Evolutionary conservation across 2,888 invertebrate species (phyloP).

Genomic region (Mythimna pallens): DNA sequence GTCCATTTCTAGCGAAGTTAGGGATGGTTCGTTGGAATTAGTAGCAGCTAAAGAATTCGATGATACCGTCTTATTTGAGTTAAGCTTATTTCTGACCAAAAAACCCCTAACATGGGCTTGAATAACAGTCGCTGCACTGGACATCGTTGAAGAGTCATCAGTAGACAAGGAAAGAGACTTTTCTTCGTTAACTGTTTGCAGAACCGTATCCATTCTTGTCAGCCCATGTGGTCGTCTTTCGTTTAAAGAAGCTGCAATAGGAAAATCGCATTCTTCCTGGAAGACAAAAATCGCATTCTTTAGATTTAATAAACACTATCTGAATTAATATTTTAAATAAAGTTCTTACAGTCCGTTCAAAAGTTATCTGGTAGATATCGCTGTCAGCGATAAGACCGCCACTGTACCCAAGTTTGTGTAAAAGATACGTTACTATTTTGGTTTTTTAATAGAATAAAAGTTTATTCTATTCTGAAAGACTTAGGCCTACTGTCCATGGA

Average conservation of each 20-base stretch:
- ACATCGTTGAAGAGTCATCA: constrained; percentile 88
- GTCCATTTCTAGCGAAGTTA: constrained; percentile 79
- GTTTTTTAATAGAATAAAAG: neutral
- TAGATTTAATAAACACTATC: neutral
- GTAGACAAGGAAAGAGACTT: constrained; percentile 87
- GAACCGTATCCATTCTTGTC: constrained; percentile 85
- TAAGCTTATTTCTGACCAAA: constrained; percentile 90
- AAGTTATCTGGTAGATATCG: too few species aligned
- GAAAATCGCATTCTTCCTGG: constrained; percentile 77
- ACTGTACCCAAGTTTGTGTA: too few species aligned
- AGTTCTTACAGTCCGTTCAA: too few species aligned
- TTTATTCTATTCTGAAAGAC: neutral
- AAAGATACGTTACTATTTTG: neutral
- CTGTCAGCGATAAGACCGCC: too few species aligned
- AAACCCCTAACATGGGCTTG: constrained; percentile 93
- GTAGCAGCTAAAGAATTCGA: constrained; percentile 76
- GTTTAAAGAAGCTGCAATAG: constrained; percentile 69
- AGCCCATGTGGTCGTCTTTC: constrained; percentile 82
- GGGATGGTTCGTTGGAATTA: constrained; percentile 80
- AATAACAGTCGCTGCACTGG: constrained; percentile 92
- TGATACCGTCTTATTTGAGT: constrained; percentile 83
- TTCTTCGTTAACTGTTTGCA: constrained; percentile 90
- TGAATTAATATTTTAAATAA: neutral
- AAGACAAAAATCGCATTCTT: constrained; percentile 63
- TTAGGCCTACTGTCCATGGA: neutral